Evolutionary conservation across 2,888 invertebrate genomes (phyloP), one percentile per base, ranked within the genome.

Genomic region (Platycheirus rosarum): DNA sequence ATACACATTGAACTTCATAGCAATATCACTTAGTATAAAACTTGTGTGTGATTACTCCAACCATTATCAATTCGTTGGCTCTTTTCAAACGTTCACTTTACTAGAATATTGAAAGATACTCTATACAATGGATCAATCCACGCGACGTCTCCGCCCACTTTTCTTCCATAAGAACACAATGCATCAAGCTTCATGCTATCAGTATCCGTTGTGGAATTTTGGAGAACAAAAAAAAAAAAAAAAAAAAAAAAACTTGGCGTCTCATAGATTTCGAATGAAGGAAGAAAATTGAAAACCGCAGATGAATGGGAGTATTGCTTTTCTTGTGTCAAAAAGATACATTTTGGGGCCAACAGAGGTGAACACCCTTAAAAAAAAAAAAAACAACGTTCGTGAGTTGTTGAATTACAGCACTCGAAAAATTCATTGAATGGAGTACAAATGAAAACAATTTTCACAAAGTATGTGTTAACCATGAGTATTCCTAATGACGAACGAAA

Each of bases 401-500:
- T 9, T 35, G 18, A 44, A 44, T 44, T 18, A 18, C 14, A 44
- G 9, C 44, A 44, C 44, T 44, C 16, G 14, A 18, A 18, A 18
- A 4, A 44, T 44, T 44, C 44, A 44, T 4, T 44, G n/a, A 44
- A 44, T 14, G 44, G 42, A 32, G 16, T 18, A 37, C 49, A n/a
- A n/a, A n/a, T n/a, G n/a, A n/a, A n/a, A n/a, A n/a, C n/a, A n/a
- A n/a, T n/a, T n/a, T n/a, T n/a, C n/a, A n/a, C n/a, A n/a, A n/a
- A n/a, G n/a, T n/a, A n/a, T 60, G 40, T 29, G 16, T 46, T 14
- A 11, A 49, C n/a, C n/a, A n/a, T n/a, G n/a, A n/a, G n/a, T n/a
- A n/a, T n/a, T n/a, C n/a, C n/a, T 26, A 6, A 26, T 40, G 29
- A 60, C 44, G 44, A 71, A 26, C 7, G 35, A 53, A 26, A 32